Conservation (phyloP, 2,797 vertebrate species). For the Coranthus polyacanthus region DNA sequence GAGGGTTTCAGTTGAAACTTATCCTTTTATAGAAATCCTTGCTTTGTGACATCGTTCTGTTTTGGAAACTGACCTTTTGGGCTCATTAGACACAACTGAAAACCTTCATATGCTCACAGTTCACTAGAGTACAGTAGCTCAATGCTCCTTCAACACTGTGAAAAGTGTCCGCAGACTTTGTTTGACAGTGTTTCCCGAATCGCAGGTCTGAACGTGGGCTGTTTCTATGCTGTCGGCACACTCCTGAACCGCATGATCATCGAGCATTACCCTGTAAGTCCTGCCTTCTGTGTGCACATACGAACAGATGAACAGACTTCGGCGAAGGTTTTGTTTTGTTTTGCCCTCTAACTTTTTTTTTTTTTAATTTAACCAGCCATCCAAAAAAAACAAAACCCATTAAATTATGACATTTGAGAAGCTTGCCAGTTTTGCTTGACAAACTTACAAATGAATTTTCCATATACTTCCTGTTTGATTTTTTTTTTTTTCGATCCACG, state of each 20-base stretch:
- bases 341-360: background rate
- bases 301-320: background rate
- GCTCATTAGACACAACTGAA: conserved; percentile 15
- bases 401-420: too few relatives aligned
- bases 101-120: conserved; percentile 1
- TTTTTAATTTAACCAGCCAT: background rate
- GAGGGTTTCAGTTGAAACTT: background rate
- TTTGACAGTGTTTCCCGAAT: conserved; percentile 28
- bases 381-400: too few relatives aligned
- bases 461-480: too few relatives aligned
- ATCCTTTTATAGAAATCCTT: conserved; percentile 45
- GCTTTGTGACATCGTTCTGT: conserved; percentile 18
- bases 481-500: too few relatives aligned
- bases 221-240: conserved; percentile 94
- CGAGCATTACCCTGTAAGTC: conserved; percentile 91
- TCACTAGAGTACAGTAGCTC: background rate
- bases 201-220: conserved; percentile 94
- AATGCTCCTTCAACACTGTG: background rate
- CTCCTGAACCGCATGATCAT: conserved; percentile 95
- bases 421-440: too few relatives aligned
- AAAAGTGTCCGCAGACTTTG: background rate
- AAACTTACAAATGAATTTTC: too few relatives aligned
- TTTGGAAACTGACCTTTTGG: conserved; percentile 37
- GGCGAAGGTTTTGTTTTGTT: background rate
- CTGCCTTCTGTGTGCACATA: background rate